These are phyloP conservation scores for Lophius americanus DNA, from an alignment of 2,797 vertebrate genomes.

Conservation along the genomic window DNA sequence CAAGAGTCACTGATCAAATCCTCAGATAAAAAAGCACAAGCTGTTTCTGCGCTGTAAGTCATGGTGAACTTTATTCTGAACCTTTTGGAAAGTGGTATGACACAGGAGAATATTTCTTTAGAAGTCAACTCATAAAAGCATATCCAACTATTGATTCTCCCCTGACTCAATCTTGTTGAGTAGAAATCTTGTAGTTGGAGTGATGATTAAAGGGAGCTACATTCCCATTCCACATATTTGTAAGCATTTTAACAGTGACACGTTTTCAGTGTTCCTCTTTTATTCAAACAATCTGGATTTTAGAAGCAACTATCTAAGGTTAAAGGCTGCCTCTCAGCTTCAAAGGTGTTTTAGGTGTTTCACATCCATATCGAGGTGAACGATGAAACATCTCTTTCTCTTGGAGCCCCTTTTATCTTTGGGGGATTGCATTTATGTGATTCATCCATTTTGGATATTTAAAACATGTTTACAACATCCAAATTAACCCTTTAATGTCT, in stretches of 20 bases:
- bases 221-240: background rate
- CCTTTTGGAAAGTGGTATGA: background rate
- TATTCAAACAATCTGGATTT: constrained; percentile 6
- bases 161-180: background rate
- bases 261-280: background rate
- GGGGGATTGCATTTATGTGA: background rate
- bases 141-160: too few species aligned
- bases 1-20: background rate
- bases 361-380: background rate
- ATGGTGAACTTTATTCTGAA: background rate
- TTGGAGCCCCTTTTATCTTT: background rate
- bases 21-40: too few species aligned
- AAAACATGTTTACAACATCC: background rate
- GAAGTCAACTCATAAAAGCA: too few species aligned
- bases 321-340: background rate
- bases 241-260: background rate
- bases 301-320: background rate
- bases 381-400: background rate
- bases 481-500: too few species aligned
- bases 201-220: background rate
- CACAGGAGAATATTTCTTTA: background rate
- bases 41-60: background rate
- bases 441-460: constrained; percentile 2
- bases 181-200: background rate
- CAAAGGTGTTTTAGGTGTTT: background rate